phyloP scores from a whole-genome alignment of 2,797 vertebrate species.

The Cetoscarus ocellatus region DNA sequence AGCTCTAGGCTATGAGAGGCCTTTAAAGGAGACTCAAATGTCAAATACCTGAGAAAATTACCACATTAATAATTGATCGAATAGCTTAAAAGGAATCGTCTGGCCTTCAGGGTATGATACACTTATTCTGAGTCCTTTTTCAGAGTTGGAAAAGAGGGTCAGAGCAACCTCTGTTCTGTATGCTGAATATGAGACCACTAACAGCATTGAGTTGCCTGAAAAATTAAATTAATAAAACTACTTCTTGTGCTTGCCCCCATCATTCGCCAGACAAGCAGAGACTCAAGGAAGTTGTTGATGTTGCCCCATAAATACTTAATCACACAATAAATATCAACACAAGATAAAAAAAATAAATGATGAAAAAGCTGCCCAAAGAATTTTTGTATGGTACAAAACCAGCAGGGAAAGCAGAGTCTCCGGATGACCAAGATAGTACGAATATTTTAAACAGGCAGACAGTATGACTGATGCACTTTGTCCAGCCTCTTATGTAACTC shows the following conservation, averaged over 20 bases:
- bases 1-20: background rate
- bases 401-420: no score
- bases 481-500: no score
- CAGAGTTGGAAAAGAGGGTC: background rate
- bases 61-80: conserved; percentile 7
- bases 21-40: background rate
- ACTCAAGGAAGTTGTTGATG: background rate
- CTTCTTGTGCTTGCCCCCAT: no score
- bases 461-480: no score
- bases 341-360: background rate
- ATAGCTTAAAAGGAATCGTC: conserved; percentile 1
- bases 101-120: background rate
- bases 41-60: background rate
- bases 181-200: background rate
- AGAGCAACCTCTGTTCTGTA: background rate
- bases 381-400: no score
- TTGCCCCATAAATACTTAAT: background rate
- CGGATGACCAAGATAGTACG: no score
- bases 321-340: background rate
- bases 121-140: background rate
- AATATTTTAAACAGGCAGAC: no score
- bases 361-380: no score
- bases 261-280: background rate
- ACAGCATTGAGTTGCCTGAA: background rate
- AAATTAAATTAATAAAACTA: no score